Conservation (phyloP, 2,888 invertebrate genomes). For the Drosophila leonis region DNA sequence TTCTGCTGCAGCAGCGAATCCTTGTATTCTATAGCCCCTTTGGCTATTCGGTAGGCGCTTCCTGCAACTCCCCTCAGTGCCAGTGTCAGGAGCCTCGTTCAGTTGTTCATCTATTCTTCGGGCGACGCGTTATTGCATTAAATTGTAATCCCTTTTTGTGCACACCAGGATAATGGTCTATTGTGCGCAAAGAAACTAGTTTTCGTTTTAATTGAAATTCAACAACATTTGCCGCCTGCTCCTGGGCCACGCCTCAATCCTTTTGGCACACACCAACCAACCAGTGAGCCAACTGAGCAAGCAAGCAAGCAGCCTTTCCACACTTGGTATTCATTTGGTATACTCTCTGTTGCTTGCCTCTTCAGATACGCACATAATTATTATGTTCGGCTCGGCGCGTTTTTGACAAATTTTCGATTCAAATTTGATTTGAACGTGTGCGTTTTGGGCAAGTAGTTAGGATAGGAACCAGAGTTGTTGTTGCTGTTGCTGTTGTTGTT, state of each 20-base stretch:
- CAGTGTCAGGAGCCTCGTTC: constrained; percentile 22
- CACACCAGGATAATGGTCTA: constrained; percentile 30
- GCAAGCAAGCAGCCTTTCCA: constrained; percentile 8
- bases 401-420: constrained; percentile 61
- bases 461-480: constrained; percentile 28
- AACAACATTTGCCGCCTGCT: constrained; percentile 58
- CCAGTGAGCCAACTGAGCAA: neutral
- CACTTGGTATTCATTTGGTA: constrained; percentile 58
- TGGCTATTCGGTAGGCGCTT: constrained; percentile 79
- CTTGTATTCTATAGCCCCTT: constrained; percentile 5
- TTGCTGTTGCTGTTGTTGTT: constrained; percentile 4
- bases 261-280: constrained; percentile 76
- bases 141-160: constrained; percentile 72
- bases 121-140: constrained; percentile 78
- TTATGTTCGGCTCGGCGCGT: constrained; percentile 68
- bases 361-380: constrained; percentile 60
- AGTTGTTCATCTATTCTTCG: constrained; percentile 42
- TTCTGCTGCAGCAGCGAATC: constrained; percentile 4
- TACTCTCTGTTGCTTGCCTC: constrained; percentile 25
- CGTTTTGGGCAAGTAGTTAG: constrained; percentile 78
- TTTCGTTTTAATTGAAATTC: constrained; percentile 75
- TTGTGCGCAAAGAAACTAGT: constrained; percentile 61
- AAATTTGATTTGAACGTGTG: constrained; percentile 73
- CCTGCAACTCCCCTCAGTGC: constrained; percentile 80
- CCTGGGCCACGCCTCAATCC: constrained; percentile 72